phyloP scores from a whole-genome alignment of 2,888 invertebrate genomes.

The Drosophila mettleri region DNA sequence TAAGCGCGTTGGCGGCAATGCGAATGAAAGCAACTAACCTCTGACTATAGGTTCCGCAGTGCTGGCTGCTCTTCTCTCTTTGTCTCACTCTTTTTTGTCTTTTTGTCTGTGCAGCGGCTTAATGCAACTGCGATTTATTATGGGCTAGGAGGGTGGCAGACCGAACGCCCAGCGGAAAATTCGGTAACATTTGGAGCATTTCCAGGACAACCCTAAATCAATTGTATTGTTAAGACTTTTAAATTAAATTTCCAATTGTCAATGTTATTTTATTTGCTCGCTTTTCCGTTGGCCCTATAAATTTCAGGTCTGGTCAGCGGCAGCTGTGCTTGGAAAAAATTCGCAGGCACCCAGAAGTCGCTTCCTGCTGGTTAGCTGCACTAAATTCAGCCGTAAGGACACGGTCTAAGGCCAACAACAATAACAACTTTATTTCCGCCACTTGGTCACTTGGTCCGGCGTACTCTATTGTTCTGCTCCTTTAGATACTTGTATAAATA shows the following conservation, averaged over 20 bases:
- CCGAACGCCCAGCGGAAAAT: constrained; percentile 9
- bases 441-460: constrained; percentile 47
- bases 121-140: constrained; percentile 43
- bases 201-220: constrained; percentile 48
- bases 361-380: constrained; percentile 32
- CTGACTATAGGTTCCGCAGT: constrained; percentile 44
- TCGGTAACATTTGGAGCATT: constrained; percentile 24
- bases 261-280: constrained; percentile 69
- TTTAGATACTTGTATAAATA: not conserved
- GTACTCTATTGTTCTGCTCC: constrained; percentile 29
- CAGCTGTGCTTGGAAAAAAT: constrained; percentile 21
- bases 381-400: constrained; percentile 54
- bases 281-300: constrained; percentile 65
- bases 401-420: constrained; percentile 11
- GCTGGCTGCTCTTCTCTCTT: not conserved
- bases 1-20: constrained; percentile 37
- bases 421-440: constrained; percentile 63
- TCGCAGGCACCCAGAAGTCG: constrained; percentile 17
- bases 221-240: constrained; percentile 54
- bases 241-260: constrained; percentile 68
- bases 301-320: constrained; percentile 40
- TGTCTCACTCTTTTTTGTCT: not conserved
- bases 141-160: constrained; percentile 5
- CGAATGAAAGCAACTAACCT: constrained; percentile 37
- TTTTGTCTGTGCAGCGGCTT: constrained; percentile 19